phyloP scores from a whole-genome alignment of 2,797 vertebrate species.

The Atherinosoma microstoma region DNA sequence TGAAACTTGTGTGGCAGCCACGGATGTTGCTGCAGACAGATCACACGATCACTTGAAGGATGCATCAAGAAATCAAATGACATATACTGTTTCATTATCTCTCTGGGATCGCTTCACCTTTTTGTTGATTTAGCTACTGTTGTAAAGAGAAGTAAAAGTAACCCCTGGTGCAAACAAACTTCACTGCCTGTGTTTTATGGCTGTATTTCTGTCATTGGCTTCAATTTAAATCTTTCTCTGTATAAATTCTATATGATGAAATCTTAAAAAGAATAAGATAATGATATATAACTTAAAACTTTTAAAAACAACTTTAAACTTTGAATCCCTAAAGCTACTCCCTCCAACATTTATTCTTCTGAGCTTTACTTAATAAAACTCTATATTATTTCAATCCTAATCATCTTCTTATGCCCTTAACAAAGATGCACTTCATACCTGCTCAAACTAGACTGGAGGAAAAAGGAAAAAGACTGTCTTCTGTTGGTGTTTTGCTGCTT shows the following conservation, averaged over 20 bases:
- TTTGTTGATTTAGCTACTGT: background rate
- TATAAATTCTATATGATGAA: background rate
- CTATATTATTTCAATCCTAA: background rate
- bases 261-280: no score
- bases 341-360: no score
- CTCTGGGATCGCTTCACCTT: background rate
- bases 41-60: constrained; percentile 18
- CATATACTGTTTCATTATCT: background rate
- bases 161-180: background rate
- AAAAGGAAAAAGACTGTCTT: constrained; percentile 43
- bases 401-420: background rate
- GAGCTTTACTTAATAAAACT: no score
- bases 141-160: background rate
- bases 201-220: background rate
- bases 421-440: constrained; percentile 33
- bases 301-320: background rate
- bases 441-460: constrained; percentile 23
- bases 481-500: constrained; percentile 52
- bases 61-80: background rate
- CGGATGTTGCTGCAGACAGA: constrained; percentile 88
- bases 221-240: background rate
- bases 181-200: background rate
- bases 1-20: constrained; percentile 94
- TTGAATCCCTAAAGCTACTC: background rate
- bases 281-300: background rate